Evolutionary conservation across 2,797 vertebrate species (phyloP).

Genomic region (Xenentodon cancila): DNA sequence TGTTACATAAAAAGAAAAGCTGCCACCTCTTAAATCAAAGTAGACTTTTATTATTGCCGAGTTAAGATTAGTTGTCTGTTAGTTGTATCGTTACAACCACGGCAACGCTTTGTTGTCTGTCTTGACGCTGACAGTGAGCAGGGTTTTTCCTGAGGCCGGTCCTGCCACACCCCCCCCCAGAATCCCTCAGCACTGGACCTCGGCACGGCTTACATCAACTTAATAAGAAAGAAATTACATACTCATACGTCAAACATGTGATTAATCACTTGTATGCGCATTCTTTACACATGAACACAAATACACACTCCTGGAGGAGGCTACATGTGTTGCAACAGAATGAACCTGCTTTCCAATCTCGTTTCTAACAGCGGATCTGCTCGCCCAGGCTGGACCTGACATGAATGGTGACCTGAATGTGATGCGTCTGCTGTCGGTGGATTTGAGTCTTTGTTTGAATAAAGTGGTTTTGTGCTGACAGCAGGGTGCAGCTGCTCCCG

Average conservation of each 20-base stretch:
- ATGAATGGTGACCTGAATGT: conserved; percentile 21
- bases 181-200: background rate
- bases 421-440: conserved; percentile 32
- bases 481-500: conserved; percentile 58
- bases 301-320: conserved; percentile 46
- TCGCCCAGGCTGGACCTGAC: conserved; percentile 8
- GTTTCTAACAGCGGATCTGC: conserved; percentile 41
- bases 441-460: conserved; percentile 53
- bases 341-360: conserved; percentile 22
- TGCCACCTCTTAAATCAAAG: too few relatives aligned
- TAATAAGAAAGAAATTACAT: conserved; percentile 62
- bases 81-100: too few relatives aligned
- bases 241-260: conserved; percentile 39
- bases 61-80: too few relatives aligned
- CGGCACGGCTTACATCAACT: conserved; percentile 25
- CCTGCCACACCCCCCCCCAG: background rate
- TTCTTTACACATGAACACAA: conserved; percentile 56
- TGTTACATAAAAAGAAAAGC: too few relatives aligned
- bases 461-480: conserved; percentile 45
- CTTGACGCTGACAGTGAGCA: too few relatives aligned
- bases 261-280: conserved; percentile 50
- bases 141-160: background rate
- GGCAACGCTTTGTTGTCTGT: too few relatives aligned
- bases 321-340: conserved; percentile 32
- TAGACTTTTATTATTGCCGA: too few relatives aligned